Conservation (phyloP, 2,113 vertebrate species). For the Myotis davidii region DNA sequence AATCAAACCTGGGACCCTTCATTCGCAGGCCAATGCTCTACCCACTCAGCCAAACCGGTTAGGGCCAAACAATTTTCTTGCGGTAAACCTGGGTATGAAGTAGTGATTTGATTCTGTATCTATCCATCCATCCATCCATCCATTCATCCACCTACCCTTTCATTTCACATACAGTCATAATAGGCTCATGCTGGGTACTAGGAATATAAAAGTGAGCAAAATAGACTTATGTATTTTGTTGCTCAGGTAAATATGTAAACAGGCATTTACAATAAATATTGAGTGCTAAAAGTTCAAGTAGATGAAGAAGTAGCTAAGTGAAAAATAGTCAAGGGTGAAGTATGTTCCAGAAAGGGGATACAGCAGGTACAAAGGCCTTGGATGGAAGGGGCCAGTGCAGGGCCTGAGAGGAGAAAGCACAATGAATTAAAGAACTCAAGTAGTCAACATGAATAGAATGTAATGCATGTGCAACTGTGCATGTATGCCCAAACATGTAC, state of each 20-base stretch:
- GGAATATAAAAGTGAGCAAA: not conserved
- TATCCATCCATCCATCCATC: not conserved
- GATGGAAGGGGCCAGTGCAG: not conserved
- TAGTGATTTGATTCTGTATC: not conserved
- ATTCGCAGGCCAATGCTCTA: no score
- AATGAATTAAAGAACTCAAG: not conserved
- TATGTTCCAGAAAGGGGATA: not conserved
- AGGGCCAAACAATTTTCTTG: not conserved
- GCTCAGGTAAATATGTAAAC: not conserved
- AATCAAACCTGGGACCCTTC: no score
- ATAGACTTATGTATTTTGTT: not conserved
- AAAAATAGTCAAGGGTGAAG: not conserved
- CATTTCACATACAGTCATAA: not conserved
- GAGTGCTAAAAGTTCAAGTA: not conserved
- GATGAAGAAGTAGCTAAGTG: not conserved
- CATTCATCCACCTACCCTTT: not conserved
- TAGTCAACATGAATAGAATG: not conserved
- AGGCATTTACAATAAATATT: not conserved
- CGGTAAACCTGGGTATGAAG: not conserved
- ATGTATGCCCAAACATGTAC: not conserved
- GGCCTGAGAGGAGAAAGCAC: not conserved
- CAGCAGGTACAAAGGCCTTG: not conserved
- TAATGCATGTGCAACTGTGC: accelerated
- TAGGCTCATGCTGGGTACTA: not conserved
- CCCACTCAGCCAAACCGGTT: no score